These are phyloP conservation scores for Thumatha senex DNA, from an alignment of 2,888 invertebrate species.

Conservation along the genomic window DNA sequence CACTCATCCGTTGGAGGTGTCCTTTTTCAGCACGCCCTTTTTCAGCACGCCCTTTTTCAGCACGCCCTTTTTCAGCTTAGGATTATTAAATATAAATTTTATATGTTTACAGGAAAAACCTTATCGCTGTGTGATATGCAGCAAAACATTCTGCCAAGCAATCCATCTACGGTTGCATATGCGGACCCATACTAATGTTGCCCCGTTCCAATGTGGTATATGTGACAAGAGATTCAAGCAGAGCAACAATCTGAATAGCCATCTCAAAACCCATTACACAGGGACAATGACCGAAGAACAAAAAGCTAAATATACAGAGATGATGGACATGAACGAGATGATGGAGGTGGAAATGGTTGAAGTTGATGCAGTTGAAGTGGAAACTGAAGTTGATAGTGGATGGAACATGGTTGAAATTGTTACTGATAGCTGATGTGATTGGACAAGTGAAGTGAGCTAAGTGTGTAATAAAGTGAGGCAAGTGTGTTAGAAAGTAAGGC, in stretches of 20 bases:
- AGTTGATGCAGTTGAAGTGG: no score
- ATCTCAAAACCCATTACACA: slow-evolving; percentile 65
- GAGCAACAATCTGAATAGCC: slow-evolving; percentile 72
- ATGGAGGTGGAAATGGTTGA: slow-evolving; percentile 6
- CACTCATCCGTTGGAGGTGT: no score
- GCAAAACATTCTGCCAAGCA: slow-evolving; percentile 70
- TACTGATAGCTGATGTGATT: no score
- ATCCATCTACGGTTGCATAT: slow-evolving; percentile 71
- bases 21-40: no score
- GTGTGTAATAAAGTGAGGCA: no score
- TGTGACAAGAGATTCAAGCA: slow-evolving; percentile 71
- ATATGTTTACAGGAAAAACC: slow-evolving; percentile 45
- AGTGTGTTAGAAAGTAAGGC: no score
- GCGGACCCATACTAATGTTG: slow-evolving; percentile 72
- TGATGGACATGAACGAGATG: slow-evolving; percentile 40
- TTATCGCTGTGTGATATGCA: slow-evolving; percentile 71
- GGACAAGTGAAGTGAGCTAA: no score
- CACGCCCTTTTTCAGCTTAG: no score
- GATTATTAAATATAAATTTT: no score
- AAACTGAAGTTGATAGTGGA: no score
- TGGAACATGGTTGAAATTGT: no score
- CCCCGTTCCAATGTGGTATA: slow-evolving; percentile 69
- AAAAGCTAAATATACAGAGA: slow-evolving; percentile 46
- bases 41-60: no score
- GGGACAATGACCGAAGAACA: slow-evolving; percentile 57